These are phyloP conservation scores for Ailuropoda melanoleuca DNA, from an alignment of 2,113 vertebrate species.

Conservation along the genomic window DNA sequence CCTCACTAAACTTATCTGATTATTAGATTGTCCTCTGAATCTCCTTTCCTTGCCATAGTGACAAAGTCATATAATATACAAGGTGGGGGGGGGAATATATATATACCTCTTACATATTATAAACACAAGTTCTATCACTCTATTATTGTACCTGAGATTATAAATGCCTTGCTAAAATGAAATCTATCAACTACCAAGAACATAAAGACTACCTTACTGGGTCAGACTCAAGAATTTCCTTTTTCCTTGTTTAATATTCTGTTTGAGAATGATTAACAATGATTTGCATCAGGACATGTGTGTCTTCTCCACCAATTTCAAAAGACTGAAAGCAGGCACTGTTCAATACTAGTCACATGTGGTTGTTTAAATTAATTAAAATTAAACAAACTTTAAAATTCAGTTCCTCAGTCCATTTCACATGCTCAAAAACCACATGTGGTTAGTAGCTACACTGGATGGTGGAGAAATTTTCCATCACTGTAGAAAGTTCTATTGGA, in stretches of 20 bases:
- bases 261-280: background rate
- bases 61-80: background rate
- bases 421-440: background rate
- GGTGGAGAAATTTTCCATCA: background rate
- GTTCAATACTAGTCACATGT: background rate
- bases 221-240: background rate
- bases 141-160: background rate
- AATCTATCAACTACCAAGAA: slow-evolving; percentile 11
- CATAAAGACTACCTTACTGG: background rate
- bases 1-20: background rate
- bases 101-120: background rate
- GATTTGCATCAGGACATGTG: background rate
- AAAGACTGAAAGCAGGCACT: background rate
- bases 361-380: background rate
- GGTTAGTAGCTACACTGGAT: background rate
- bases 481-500: background rate
- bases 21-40: background rate
- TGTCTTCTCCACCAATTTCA: slow-evolving; percentile 21
- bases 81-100: too few relatives aligned
- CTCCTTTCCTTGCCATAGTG: background rate
- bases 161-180: background rate
- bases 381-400: slow-evolving; percentile 12
- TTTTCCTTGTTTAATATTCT: background rate
- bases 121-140: background rate
- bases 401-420: background rate